A percentile compares a stretch with the other conserved stretches of the same genome.
phyloP scores from a whole-genome alignment of 2,113 vertebrate species.

The Rhinolophus ferrumequinum region DNA sequence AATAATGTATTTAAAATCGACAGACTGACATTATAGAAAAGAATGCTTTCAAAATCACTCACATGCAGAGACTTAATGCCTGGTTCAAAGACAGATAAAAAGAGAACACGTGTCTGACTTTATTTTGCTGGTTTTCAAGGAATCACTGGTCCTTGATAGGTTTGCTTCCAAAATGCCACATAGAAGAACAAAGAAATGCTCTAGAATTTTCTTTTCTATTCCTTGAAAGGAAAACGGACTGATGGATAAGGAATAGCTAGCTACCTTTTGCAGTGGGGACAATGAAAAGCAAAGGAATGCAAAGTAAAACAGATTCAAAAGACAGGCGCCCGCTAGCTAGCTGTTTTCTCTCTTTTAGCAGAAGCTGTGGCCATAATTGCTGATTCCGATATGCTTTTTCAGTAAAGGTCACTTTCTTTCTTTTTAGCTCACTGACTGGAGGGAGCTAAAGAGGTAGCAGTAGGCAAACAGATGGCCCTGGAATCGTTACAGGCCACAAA shows the following conservation, averaged over 20 bases:
- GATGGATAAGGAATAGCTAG: not conserved
- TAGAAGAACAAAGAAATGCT: not conserved
- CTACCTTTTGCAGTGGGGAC: not conserved
- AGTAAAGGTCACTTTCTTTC: not conserved
- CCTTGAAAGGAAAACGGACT: not conserved
- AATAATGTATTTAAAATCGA: slow-evolving; percentile 23
- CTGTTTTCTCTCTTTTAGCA: not conserved
- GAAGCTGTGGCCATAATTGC: not conserved
- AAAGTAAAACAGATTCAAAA: not conserved
- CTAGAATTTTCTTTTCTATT: not conserved
- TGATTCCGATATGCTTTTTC: not conserved
- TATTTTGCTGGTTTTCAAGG: not conserved
- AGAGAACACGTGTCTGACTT: not conserved
- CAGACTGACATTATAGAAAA: slow-evolving; percentile 21
- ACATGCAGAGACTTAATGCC: not conserved
- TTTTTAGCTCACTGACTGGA: not conserved
- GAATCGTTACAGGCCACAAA: not conserved
- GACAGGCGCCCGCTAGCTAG: too few relatives aligned
- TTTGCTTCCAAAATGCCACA: slow-evolving; percentile 14
- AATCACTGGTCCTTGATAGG: not conserved
- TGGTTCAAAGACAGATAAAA: not conserved
- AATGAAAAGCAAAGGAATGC: not conserved
- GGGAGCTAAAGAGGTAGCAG: not conserved
- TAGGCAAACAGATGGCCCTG: not conserved
- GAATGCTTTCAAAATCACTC: not conserved